Evolutionary conservation across 2,888 invertebrate species (phyloP), one percentile per base, ranked within the genome.

Genomic region (Hydrotaea cyrtoneurina): DNA sequence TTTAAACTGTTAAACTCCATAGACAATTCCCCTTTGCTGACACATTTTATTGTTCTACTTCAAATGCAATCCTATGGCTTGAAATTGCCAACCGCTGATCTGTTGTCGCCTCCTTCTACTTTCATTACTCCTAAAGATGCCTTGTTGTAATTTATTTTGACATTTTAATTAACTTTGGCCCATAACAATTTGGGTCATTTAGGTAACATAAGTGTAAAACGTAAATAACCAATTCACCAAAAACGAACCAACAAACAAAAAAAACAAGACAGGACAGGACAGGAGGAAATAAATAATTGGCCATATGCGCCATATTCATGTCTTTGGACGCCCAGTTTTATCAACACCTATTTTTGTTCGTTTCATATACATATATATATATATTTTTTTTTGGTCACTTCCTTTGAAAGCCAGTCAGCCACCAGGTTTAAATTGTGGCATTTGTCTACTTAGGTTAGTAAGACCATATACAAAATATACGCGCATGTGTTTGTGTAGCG

Each of bases 251-350:
- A 31, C n/a, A n/a, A 66, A 19, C 19, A 13, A 69, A 19, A 46
- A 69, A n/a, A n/a, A n/a, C n/a, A n/a, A n/a, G n/a, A n/a, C n/a
- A n/a, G n/a, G n/a, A n/a, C n/a, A n/a, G n/a, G n/a, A n/a, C n/a
- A n/a, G n/a, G n/a, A 69, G 69, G 69, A 69, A 69, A 69, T 69
- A 69, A 69, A 69, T 69, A 69, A 69, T 57, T 80, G 77, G 15
- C 19, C 75, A 78, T 64, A 78, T 78, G 64, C 69, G 83, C 69
- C 78, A 77, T 26, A 77, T 77, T 84, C 80, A 78, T 84, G 83
- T 80, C 74, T 78, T 80, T 15, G 36, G 71, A 84, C 83, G 81
- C 84, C 78, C 78, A 81, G 66, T 76, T 81, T 81, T 72, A 84
- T 78, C 78, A 75, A 66, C 78, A 57, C n/a, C 46, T 75, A 64